These are phyloP conservation scores for Drosophila serrata DNA, from an alignment of 1,140 invertebrate species.

Conservation along the genomic window DNA sequence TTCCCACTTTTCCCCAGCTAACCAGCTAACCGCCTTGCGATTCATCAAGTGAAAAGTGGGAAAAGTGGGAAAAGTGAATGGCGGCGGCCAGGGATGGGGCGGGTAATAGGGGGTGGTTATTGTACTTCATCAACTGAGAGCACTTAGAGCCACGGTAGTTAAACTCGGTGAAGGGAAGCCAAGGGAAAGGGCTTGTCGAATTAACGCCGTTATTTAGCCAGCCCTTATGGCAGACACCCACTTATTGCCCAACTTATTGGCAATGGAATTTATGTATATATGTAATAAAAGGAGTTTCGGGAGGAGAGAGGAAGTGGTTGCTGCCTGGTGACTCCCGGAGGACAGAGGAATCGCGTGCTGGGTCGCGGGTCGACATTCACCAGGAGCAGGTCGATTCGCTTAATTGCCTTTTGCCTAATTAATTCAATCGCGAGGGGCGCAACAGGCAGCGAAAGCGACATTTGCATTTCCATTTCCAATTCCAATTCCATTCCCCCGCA, in stretches of 20 bases:
- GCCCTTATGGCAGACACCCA: conserved; percentile 55
- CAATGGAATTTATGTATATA: conserved; percentile 53
- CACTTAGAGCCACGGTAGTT: conserved; percentile 43
- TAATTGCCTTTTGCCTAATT: conserved; percentile 83
- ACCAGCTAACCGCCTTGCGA: conserved; percentile 25
- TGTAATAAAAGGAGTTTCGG: background rate
- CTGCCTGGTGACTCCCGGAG: conserved; percentile 34
- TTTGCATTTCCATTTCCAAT: conserved; percentile 47
- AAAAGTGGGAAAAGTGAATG: conserved; percentile 44
- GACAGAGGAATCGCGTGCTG: conserved; percentile 59
- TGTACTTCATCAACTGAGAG: conserved; percentile 53
- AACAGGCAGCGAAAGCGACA: conserved; percentile 41
- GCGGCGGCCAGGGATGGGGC: conserved; percentile 4
- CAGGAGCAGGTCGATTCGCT: conserved; percentile 67
- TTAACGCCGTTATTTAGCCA: conserved; percentile 65
- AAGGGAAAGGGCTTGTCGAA: conserved; percentile 52
- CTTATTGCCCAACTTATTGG: conserved; percentile 65
- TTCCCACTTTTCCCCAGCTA: conserved; percentile 8
- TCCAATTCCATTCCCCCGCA: conserved; percentile 5
- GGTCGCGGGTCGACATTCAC: conserved; percentile 49
- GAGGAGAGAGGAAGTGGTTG: no score
- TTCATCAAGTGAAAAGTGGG: conserved; percentile 61
- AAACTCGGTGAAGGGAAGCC: background rate
- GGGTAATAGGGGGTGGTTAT: conserved; percentile 15
- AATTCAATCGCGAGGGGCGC: conserved; percentile 63